These are phyloP conservation scores for Notospermus geniculatus DNA, from an alignment of 1,140 invertebrate species.

Conservation along the genomic window DNA sequence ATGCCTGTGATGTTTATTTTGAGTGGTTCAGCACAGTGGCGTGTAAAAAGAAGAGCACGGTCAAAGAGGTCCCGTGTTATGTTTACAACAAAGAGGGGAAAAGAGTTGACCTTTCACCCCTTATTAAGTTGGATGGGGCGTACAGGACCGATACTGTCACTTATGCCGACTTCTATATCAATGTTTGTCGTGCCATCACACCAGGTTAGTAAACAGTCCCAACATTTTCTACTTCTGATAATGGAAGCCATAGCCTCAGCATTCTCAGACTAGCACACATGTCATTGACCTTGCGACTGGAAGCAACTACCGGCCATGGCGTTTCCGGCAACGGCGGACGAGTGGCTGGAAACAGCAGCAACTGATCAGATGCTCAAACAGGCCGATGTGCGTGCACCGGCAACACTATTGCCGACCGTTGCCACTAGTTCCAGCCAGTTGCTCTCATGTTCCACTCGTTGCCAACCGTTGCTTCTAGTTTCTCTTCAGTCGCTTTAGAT, in stretches of 20 bases:
- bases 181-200: conserved; percentile 46
- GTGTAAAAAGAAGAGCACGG: conserved; percentile 29
- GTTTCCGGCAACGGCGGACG: no score
- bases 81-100: conserved; percentile 28
- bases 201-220: conserved; percentile 23
- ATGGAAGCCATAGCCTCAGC: background rate
- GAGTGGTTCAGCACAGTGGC: conserved; percentile 40
- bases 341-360: no score
- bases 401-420: no score
- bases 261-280: background rate
- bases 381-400: no score
- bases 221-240: background rate
- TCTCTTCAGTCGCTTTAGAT: no score
- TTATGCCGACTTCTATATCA: conserved; percentile 40
- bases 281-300: no score
- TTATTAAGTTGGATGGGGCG: conserved; percentile 38
- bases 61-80: conserved; percentile 42
- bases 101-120: conserved; percentile 38
- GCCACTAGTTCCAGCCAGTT: no score
- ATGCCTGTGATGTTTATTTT: conserved; percentile 38
- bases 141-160: conserved; percentile 33
- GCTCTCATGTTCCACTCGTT: no score
- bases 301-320: no score
- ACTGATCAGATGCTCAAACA: no score
- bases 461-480: no score